These are phyloP conservation scores for Epinephelus cyanopodus DNA, from an alignment of 2,113 vertebrate genomes.

Conservation along the genomic window DNA sequence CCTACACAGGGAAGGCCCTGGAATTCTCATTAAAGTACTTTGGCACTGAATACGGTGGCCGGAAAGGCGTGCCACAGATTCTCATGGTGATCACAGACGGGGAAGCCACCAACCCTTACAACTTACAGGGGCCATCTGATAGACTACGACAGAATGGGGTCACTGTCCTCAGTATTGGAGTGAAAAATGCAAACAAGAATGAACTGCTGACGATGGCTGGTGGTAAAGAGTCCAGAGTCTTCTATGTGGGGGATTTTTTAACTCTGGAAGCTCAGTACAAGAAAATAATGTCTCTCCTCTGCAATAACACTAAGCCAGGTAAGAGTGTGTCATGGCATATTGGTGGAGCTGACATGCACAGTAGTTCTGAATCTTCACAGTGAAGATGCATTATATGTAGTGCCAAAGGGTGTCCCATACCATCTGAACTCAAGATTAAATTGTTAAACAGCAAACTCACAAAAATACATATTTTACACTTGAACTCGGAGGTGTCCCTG, in stretches of 20 bases:
- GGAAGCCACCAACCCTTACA: constrained; percentile 33
- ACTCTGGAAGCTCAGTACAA: constrained; percentile 65
- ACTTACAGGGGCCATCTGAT: constrained; percentile 44
- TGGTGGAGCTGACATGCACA: no score
- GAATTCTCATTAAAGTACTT: constrained; percentile 72
- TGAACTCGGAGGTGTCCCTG: no score
- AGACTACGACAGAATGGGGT: constrained; percentile 60
- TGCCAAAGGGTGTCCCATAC: no score
- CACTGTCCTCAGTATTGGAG: constrained; percentile 78
- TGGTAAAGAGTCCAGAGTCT: constrained; percentile 60
- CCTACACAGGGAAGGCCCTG: constrained; percentile 78
- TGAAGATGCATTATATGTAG: no score
- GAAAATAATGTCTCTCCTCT: constrained; percentile 75
- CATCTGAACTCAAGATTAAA: no score
- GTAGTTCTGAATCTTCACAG: no score
- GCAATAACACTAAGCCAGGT: constrained; percentile 79
- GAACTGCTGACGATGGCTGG: constrained; percentile 77
- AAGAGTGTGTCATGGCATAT: constrained; percentile 15
- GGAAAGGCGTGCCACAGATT: constrained; percentile 68
- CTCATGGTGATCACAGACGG: constrained; percentile 85
- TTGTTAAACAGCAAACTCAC: no score
- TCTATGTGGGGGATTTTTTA: constrained; percentile 70
- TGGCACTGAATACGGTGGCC: constrained; percentile 62
- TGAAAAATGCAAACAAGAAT: constrained; percentile 25
- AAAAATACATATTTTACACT: no score